Evolutionary conservation across 2,888 invertebrate species (phyloP).

Genomic region (Xanthorhoe designata): DNA sequence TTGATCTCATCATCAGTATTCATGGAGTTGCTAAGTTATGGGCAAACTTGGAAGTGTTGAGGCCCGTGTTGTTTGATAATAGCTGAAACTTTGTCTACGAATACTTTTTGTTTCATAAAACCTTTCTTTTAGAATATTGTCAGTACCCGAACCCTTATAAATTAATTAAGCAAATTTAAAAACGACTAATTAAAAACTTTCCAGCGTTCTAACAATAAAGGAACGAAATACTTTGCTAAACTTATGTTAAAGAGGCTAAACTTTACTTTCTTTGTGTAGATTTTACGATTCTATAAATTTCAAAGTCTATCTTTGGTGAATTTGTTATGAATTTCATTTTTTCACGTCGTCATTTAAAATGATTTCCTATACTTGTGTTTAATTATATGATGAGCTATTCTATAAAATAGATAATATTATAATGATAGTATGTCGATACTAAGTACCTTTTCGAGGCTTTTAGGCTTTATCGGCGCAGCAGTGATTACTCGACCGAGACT

Average conservation of each 20-base stretch:
- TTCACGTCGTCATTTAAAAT: neutral
- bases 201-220: constrained; percentile 5
- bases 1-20: constrained; percentile 35
- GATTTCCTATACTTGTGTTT: too few relatives aligned
- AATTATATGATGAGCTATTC: too few relatives aligned
- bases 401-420: too few relatives aligned
- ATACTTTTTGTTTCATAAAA: constrained; percentile 18
- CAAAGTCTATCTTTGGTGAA: neutral
- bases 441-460: too few relatives aligned
- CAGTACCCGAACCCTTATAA: constrained; percentile 7
- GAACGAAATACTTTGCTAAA: constrained; percentile 3
- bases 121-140: constrained; percentile 7
- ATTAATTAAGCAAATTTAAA: constrained; percentile 4
- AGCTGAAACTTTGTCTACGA: constrained; percentile 20
- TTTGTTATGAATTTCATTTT: neutral
- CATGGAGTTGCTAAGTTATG: constrained; percentile 35
- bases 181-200: constrained; percentile 12
- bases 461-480: too few relatives aligned
- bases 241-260: neutral
- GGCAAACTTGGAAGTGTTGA: constrained; percentile 22
- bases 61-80: constrained; percentile 21
- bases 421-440: too few relatives aligned
- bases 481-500: neutral
- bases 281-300: neutral
- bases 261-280: constrained; percentile 3